phyloP scores from a whole-genome alignment of 2,113 vertebrate genomes.

The Scatophagus argus region DNA sequence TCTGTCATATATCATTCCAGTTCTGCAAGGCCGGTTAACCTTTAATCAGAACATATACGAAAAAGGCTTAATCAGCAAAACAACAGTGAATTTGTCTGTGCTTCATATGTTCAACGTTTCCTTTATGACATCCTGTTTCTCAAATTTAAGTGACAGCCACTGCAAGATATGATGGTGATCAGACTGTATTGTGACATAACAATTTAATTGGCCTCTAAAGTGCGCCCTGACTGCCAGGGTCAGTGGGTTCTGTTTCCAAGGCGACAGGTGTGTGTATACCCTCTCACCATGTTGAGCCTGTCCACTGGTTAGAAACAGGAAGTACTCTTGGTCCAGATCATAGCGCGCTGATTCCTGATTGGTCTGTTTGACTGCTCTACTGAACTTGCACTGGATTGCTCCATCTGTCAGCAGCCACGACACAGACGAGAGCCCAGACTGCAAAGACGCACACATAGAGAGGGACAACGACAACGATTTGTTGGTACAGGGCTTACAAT shows the following conservation, averaged over 20 bases:
- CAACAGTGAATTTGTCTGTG: not conserved
- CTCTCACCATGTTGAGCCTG: constrained; percentile 79
- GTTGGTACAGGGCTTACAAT: not conserved
- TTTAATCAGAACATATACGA: not conserved
- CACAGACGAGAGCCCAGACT: constrained; percentile 77
- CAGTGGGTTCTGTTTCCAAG: not conserved
- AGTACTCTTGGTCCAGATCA: constrained; percentile 85
- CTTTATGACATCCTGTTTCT: constrained; percentile 20
- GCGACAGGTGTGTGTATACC: too few relatives aligned
- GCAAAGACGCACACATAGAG: constrained; percentile 1
- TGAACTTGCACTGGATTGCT: constrained; percentile 88
- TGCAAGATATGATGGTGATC: not conserved
- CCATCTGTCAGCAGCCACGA: constrained; percentile 87
- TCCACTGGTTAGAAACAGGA: constrained; percentile 88
- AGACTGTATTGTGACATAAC: not conserved
- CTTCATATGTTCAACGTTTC: not conserved
- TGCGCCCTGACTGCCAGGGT: not conserved
- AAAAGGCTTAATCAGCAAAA: not conserved
- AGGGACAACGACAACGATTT: not conserved
- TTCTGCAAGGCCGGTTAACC: not conserved
- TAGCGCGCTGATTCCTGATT: constrained; percentile 76
- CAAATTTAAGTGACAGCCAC: not conserved
- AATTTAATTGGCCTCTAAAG: not conserved
- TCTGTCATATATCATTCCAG: not conserved
- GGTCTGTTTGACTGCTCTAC: constrained; percentile 76